These are phyloP conservation scores for Drosophila prosaltans DNA, from an alignment of 1,140 invertebrate genomes.

Conservation along the genomic window DNA sequence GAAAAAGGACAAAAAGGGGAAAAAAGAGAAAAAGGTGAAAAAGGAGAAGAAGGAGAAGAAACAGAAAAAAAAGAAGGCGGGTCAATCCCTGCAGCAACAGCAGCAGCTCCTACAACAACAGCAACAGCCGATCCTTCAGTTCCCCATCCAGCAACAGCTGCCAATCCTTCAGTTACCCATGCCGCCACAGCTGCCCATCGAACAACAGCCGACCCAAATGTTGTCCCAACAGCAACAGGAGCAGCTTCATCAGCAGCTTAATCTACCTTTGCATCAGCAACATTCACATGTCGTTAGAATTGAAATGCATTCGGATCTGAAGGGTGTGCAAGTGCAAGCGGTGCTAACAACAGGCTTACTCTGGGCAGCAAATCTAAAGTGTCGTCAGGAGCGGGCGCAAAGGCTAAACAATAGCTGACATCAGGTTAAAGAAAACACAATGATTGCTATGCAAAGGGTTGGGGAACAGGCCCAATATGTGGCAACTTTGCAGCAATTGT, in stretches of 20 bases:
- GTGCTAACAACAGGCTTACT: constrained; percentile 36
- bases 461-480: not conserved
- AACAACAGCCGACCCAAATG: not conserved
- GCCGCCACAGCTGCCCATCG: not conserved
- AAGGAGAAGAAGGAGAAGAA: constrained; percentile 25
- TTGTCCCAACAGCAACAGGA: not conserved
- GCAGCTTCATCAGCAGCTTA: not conserved
- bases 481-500: constrained; percentile 3
- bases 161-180: not conserved
- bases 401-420: constrained; percentile 25
- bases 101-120: not conserved
- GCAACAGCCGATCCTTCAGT: not conserved
- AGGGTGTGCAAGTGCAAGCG: constrained; percentile 37
- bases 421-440: constrained; percentile 9
- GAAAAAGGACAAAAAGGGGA: not conserved
- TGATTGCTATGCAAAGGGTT: constrained; percentile 4
- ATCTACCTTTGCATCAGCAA: not conserved
- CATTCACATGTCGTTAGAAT: not conserved
- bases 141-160: not conserved
- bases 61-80: not conserved
- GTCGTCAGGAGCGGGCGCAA: constrained; percentile 44
- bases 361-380: constrained; percentile 3
- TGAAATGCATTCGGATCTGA: not conserved
- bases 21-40: not conserved
- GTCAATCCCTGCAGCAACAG: constrained; percentile 6